Evolutionary conservation across 1,140 invertebrate genomes (phyloP).

Genomic region (Leptinotarsa undecemlineata): DNA sequence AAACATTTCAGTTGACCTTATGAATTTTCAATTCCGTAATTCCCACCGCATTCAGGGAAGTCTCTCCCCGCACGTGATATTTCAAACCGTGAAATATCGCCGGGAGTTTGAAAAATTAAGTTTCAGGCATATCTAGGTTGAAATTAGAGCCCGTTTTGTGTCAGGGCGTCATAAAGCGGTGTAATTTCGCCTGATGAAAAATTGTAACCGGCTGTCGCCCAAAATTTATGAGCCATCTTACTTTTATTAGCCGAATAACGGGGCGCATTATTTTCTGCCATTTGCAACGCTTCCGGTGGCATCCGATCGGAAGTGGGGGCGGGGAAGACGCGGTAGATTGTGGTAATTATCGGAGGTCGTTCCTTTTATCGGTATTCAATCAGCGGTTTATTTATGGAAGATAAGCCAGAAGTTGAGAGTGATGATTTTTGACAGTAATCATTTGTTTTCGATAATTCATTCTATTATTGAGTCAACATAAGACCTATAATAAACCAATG

Average conservation of each 20-base stretch:
- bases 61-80: not conserved
- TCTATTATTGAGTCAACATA: too few relatives aligned
- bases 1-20: not conserved
- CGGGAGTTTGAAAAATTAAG: constrained; percentile 12
- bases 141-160: constrained; percentile 17
- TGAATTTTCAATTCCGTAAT: not conserved
- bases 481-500: too few relatives aligned
- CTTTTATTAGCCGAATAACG: constrained; percentile 14
- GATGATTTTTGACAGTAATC: too few relatives aligned
- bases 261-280: not conserved
- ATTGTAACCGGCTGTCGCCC: constrained; percentile 13
- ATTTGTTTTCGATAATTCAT: too few relatives aligned
- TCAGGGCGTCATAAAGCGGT: constrained; percentile 7
- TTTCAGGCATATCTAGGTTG: constrained; percentile 16
- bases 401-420: too few relatives aligned
- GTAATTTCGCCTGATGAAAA: constrained; percentile 17
- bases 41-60: not conserved
- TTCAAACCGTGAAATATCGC: not conserved
- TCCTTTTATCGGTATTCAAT: too few relatives aligned
- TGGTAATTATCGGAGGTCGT: too few relatives aligned
- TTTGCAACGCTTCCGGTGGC: constrained; percentile 1
- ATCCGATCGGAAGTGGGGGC: not conserved
- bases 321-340: too few relatives aligned
- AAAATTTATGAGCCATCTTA: constrained; percentile 16
- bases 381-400: too few relatives aligned